phyloP scores from a whole-genome alignment of 2,888 invertebrate genomes.

The Fissipunctia ypsillon region DNA sequence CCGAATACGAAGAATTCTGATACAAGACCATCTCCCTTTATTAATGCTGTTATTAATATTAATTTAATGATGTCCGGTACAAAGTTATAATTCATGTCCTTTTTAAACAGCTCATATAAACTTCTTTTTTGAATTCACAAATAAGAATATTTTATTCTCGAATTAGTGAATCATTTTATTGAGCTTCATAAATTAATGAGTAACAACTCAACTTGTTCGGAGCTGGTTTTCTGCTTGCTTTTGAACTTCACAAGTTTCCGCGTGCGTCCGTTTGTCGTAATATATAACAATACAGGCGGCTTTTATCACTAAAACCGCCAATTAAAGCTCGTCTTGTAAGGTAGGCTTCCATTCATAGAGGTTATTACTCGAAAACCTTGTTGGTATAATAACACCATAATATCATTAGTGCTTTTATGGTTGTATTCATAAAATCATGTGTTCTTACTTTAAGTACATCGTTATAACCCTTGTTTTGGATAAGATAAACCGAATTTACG shows the following conservation, averaged over 20 bases:
- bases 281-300: conserved; percentile 59
- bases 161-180: conserved; percentile 63
- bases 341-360: conserved; percentile 59
- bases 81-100: conserved; percentile 55
- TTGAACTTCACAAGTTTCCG: conserved; percentile 53
- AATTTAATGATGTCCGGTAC: conserved; percentile 59
- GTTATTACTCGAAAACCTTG: conserved; percentile 72
- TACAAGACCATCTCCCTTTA: conserved; percentile 59
- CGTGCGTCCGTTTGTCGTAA: conserved; percentile 37
- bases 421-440: conserved; percentile 75
- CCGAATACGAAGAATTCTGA: conserved; percentile 56
- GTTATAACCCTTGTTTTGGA: conserved; percentile 75
- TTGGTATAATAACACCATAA: conserved; percentile 78
- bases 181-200: conserved; percentile 58
- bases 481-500: conserved; percentile 80
- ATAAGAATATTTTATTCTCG: conserved; percentile 51
- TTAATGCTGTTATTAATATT: conserved; percentile 60
- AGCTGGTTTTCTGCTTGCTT: conserved; percentile 57
- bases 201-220: conserved; percentile 48
- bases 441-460: conserved; percentile 74
- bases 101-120: conserved; percentile 53
- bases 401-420: conserved; percentile 78
- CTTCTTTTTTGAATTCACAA: conserved; percentile 49
- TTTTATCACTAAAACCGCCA: conserved; percentile 65
- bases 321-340: conserved; percentile 62